Base-by-base conservation (phyloP, 2,797 vertebrate species). In the Tragelaphus oryx region DNA sequence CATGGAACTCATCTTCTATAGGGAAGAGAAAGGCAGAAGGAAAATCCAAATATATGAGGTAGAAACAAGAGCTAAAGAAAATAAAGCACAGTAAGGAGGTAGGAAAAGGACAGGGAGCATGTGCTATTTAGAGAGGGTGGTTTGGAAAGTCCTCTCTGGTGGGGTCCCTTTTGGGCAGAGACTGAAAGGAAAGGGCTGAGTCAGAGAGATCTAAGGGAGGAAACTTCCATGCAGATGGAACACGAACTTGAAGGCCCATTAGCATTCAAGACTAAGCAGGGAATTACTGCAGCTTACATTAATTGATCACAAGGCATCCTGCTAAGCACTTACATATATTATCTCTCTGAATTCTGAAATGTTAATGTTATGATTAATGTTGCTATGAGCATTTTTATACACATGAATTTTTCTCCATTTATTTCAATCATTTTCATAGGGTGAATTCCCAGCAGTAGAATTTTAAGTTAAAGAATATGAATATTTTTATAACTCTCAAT, bases 301-400 rank as follows among this genome's bases (percentile, higher is more conserved):
- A 62, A 87, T 17, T 48, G 71, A 84, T 76, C 48, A 28, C 37
- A 59, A 91, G 62, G 22, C 37, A 55, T 54, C 30, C 28, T 93
- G 74, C 50, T 88, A 88, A 87, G 46, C 57, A 71, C 41, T 92
- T 44, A 71, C 46, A 57, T 95, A 48, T 24, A 87, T 60, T 89
- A 76, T 59, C 28, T 84, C 16, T 92, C 86, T 65, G 48, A 87
- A 44, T 86, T 87, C 44, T 92, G 57, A 89, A 78, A 55, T 81
- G 65, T 88, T 65, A 90, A 82, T 65, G 46, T 60, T 91, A 76
- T 37, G 62, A 84, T 94, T 96, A 84, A 68, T 41, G 37, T 91
- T 62, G 22, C 24, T 82, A 8, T 52, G 46, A 89, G 74, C 55
- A 54, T 74, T 92, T 87, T 91, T 91, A 88, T 30, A 44, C 11